Conservation (phyloP, 2,888 invertebrate genomes). For the Neoascia interrupta region DNA sequence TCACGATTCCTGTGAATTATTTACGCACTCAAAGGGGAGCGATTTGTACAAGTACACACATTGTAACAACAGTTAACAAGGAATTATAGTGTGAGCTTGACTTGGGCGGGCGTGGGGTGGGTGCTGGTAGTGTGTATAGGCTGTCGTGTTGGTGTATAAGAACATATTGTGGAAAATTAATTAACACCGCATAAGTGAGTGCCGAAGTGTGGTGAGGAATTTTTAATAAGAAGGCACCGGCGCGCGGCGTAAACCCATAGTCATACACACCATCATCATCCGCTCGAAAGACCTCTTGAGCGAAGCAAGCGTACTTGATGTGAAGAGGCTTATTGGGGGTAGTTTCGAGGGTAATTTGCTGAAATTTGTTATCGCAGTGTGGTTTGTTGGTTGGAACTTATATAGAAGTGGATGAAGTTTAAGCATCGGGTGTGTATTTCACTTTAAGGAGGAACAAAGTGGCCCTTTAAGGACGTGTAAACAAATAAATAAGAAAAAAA, state of each 20-base stretch:
- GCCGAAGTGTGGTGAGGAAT: constrained; percentile 48
- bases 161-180: constrained; percentile 64
- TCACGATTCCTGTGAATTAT: constrained; percentile 63
- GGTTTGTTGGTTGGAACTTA: too few relatives aligned
- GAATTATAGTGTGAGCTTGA: constrained; percentile 42
- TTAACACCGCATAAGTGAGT: constrained; percentile 61
- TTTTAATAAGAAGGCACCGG: constrained; percentile 56
- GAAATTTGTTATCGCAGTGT: constrained; percentile 22
- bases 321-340: too few relatives aligned
- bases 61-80: constrained; percentile 57
- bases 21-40: constrained; percentile 64
- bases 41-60: constrained; percentile 53
- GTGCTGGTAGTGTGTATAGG: background rate
- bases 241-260: background rate
- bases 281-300: background rate
- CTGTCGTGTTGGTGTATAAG: too few relatives aligned
- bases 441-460: too few relatives aligned
- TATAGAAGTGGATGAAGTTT: too few relatives aligned
- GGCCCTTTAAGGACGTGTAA: too few relatives aligned
- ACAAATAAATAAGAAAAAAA: too few relatives aligned
- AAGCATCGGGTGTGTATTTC: too few relatives aligned
- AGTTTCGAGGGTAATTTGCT: constrained; percentile 1
- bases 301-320: too few relatives aligned
- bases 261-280: background rate
- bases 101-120: background rate